Evolutionary conservation across 2,888 invertebrate species (phyloP).

Genomic region (Melanostoma scalare): DNA sequence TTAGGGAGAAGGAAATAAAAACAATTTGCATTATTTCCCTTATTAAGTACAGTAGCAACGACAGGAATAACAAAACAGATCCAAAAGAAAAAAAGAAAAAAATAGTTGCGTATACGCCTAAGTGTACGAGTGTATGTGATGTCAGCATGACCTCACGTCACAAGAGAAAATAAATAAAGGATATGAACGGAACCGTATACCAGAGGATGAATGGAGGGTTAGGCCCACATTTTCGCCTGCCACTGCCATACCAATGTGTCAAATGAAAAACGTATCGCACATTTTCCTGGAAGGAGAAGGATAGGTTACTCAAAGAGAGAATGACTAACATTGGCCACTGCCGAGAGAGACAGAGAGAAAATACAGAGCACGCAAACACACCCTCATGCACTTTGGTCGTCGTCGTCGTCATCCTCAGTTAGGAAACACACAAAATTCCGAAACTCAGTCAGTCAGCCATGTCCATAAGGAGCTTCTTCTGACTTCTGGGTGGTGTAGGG

Average conservation of each 20-base stretch:
- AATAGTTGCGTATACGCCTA: slow-evolving; percentile 62
- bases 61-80: neutral
- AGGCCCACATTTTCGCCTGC: slow-evolving; percentile 12
- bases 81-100: neutral
- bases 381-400: slow-evolving; percentile 57
- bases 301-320: slow-evolving; percentile 38
- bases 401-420: slow-evolving; percentile 35
- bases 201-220: slow-evolving; percentile 54
- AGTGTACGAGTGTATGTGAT: slow-evolving; percentile 44
- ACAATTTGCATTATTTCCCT: slow-evolving; percentile 1
- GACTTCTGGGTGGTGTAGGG: no score
- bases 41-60: slow-evolving; percentile 9
- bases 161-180: slow-evolving; percentile 24
- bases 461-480: neutral
- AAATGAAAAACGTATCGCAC: slow-evolving; percentile 21
- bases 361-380: slow-evolving; percentile 44
- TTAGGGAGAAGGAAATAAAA: neutral
- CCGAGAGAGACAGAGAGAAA: slow-evolving; percentile 10
- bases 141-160: slow-evolving; percentile 63
- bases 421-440: no score
- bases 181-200: slow-evolving; percentile 22
- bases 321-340: neutral
- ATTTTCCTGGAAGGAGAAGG: slow-evolving; percentile 52
- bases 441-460: no score
- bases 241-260: slow-evolving; percentile 32